Base-by-base conservation (phyloP, 1,140 invertebrate species). In the Oscheius sp. region DNA sequence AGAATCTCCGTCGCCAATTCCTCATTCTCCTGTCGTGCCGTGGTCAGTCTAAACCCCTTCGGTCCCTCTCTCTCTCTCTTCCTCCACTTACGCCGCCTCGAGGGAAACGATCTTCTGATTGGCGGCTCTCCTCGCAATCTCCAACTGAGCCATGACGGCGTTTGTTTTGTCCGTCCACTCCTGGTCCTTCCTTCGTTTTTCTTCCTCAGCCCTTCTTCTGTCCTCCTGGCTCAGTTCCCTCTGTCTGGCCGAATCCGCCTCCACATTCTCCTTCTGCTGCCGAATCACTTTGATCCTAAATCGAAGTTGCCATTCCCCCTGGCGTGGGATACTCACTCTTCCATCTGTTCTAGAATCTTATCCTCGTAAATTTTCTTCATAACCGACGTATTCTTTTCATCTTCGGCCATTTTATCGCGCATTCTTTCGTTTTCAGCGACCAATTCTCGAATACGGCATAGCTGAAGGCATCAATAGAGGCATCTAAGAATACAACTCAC, bases 381-480 rank as follows among this genome's bases (percentile, higher is more conserved):
- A n/a, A n/a, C n/a, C n/a, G n/a, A n/a, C n/a, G n/a, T n/a, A n/a
- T n/a, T n/a, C n/a, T n/a, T n/a, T n/a, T n/a, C n/a, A n/a, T n/a
- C n/a, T n/a, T n/a, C n/a, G n/a, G 18, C 31, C 7, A 36, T 32
- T 10, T 26, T 26, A 13, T 63, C 61, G 10, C 26, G 10, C 18
- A 63, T 26, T 34, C 35, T 13, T 34, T 63, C 61, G 35, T 63
- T 63, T 42, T 63, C 61, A 13, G 31, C 15, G 29, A 63, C 31
- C 0, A 38, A 34, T 29, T n/a, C 26, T n/a, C 61, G 61, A 4
- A 34, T 34, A 18, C n/a, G n/a, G n/a, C n/a, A n/a, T n/a, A n/a
- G n/a, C n/a, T n/a, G n/a, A n/a, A n/a, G n/a, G n/a, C n/a, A n/a
- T n/a, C n/a, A n/a, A n/a, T n/a, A n/a, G n/a, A n/a, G n/a, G n/a